Evolutionary conservation across 2,888 invertebrate species (phyloP).

Genomic region (Saturnia pavonia): DNA sequence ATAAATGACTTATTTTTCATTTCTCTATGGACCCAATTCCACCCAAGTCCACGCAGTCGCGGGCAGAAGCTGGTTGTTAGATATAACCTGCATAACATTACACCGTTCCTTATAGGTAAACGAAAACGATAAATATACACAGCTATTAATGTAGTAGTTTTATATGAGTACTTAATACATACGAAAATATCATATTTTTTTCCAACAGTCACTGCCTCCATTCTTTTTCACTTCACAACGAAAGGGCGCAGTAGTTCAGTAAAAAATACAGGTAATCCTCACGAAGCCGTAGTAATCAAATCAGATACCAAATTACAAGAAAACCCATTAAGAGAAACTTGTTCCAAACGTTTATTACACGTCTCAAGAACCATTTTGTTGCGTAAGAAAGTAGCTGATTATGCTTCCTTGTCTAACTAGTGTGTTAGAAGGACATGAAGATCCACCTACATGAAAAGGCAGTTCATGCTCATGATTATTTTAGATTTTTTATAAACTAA

Average conservation of each 20-base stretch:
- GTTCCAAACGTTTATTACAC: slow-evolving; percentile 10
- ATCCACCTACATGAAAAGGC: not conserved
- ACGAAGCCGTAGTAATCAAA: not conserved
- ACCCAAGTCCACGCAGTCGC: too few relatives aligned
- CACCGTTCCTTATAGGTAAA: not conserved
- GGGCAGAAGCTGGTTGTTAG: too few relatives aligned
- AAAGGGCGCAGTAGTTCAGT: not conserved
- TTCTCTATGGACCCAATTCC: too few relatives aligned
- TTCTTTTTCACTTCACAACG: not conserved
- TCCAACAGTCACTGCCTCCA: not conserved
- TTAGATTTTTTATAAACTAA: not conserved
- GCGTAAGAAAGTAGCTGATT: slow-evolving; percentile 14
- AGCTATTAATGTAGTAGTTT: not conserved
- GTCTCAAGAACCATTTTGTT: slow-evolving; percentile 5
- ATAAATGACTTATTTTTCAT: too few relatives aligned
- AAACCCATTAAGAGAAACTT: slow-evolving; percentile 11
- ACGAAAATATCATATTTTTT: not conserved
- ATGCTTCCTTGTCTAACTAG: not conserved
- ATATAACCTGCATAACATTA: too few relatives aligned
- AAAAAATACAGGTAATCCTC: slow-evolving; percentile 5
- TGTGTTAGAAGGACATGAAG: not conserved
- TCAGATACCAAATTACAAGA: slow-evolving; percentile 11
- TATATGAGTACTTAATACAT: not conserved
- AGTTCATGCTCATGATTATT: slow-evolving; percentile 4
- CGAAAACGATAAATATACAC: not conserved